Percentiles rank a stretch among this genome's conserved stretches.
Conservation (phyloP, 2,888 invertebrate genomes). For the Tridacna gigas region DNA sequence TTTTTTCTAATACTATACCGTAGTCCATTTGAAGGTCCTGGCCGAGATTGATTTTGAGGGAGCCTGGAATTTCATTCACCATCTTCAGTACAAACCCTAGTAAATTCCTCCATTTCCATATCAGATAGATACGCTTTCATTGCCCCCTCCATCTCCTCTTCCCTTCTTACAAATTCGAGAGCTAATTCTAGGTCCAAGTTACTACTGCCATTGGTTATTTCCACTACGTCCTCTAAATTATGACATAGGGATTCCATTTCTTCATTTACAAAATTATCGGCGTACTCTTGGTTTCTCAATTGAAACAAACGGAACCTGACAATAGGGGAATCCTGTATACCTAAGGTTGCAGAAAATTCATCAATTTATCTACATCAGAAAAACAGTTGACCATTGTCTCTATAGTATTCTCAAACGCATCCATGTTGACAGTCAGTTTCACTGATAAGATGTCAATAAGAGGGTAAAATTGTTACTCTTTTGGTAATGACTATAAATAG, state of each 20-base stretch:
- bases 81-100: neutral
- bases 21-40: conserved; percentile 5
- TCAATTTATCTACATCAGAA: conserved; percentile 26
- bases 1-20: conserved; percentile 31
- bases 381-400: conserved; percentile 24
- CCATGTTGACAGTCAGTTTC: conserved; percentile 32
- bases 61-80: conserved; percentile 16
- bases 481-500: too few relatives aligned
- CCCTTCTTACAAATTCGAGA: too few relatives aligned
- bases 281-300: conserved; percentile 20
- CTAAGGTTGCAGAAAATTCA: conserved; percentile 31
- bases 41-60: neutral
- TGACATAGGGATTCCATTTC: too few relatives aligned
- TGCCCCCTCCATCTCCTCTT: conserved; percentile 15
- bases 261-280: too few relatives aligned
- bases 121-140: conserved; percentile 1
- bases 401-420: conserved; percentile 18
- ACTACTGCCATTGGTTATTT: too few relatives aligned
- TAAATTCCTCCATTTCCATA: conserved; percentile 15
- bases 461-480: too few relatives aligned
- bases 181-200: too few relatives aligned
- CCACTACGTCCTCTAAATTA: too few relatives aligned
- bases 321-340: conserved; percentile 24
- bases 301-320: conserved; percentile 25
- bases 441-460: too few relatives aligned